phyloP scores from a whole-genome alignment of 2,888 invertebrate genomes.

The Nephrotoma flavescens region DNA sequence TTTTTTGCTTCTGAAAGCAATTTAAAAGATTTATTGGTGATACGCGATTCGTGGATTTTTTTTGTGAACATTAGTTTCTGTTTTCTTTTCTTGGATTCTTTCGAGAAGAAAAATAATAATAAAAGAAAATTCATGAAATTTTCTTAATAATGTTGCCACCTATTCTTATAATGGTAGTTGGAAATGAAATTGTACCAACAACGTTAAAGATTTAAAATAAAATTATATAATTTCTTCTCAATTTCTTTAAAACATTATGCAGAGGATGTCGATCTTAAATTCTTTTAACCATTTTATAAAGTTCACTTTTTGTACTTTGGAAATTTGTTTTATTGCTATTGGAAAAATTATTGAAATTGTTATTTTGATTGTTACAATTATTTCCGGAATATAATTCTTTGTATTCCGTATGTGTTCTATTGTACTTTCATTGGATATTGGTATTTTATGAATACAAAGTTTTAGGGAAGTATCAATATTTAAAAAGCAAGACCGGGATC shows the following conservation, averaged over 20 bases:
- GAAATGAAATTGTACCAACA: background rate
- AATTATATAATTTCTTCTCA: background rate
- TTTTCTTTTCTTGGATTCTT: background rate
- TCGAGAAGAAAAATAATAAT: background rate
- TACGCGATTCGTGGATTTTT: constrained; percentile 14
- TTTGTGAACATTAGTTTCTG: background rate
- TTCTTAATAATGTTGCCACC: background rate
- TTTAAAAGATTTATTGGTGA: constrained; percentile 15
- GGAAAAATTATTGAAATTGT: background rate
- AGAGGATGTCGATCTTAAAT: background rate
- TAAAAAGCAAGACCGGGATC: too few relatives aligned
- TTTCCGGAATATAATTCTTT: background rate
- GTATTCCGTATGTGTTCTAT: too few relatives aligned
- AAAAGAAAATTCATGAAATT: background rate
- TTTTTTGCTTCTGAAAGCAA: constrained; percentile 12
- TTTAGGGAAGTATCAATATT: too few relatives aligned
- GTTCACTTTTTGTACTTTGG: background rate
- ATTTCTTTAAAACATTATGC: background rate
- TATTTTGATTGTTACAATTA: background rate
- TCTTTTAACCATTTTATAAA: background rate
- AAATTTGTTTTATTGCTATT: background rate
- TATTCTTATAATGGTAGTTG: background rate
- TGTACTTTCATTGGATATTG: too few relatives aligned
- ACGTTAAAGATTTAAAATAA: background rate
- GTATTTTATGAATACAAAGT: too few relatives aligned